Percentiles rank a stretch among this genome's conserved stretches.
Conservation (phyloP, 1,140 invertebrate species). For the Proctacanthus coquilletti region DNA sequence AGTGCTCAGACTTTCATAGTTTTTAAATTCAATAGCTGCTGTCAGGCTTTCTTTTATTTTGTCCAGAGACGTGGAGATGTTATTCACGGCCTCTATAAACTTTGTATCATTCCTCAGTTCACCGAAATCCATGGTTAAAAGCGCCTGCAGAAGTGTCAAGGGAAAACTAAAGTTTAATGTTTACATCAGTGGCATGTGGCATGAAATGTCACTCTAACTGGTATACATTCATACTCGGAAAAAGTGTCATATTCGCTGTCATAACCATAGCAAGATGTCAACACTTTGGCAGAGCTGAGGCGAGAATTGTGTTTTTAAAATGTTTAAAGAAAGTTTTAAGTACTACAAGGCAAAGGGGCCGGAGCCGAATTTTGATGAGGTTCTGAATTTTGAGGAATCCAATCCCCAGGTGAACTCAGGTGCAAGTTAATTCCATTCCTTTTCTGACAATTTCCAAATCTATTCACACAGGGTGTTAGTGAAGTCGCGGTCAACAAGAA, state of each 20-base stretch:
- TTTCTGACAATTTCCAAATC: conserved; percentile 2
- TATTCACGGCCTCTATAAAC: conserved; percentile 34
- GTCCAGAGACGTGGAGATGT: conserved; percentile 34
- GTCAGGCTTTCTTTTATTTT: conserved; percentile 35
- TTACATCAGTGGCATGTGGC: no score
- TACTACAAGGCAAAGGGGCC: conserved; percentile 39
- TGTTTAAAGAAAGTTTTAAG: conserved; percentile 41
- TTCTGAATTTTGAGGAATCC: conserved; percentile 32
- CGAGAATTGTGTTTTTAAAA: conserved; percentile 4
- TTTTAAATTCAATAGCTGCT: conserved; percentile 27
- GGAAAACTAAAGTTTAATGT: no score
- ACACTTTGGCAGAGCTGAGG: not conserved
- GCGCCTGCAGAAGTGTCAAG: no score
- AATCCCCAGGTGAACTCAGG: conserved; percentile 7
- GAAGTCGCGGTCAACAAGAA: conserved; percentile 21
- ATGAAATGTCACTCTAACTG: no score
- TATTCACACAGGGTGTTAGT: conserved; percentile 4
- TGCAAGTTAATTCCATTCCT: conserved; percentile 3
- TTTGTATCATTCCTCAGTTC: conserved; percentile 26
- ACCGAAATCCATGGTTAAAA: conserved; percentile 27
- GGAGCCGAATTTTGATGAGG: conserved; percentile 32
- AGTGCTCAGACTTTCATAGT: conserved; percentile 33
- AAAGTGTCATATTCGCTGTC: no score
- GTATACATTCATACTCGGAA: no score
- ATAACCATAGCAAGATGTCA: not conserved